Evolutionary conservation across 2,888 invertebrate genomes (phyloP), one percentile per base, ranked within the genome.

Genomic region (Pyrocoelia pectoralis): DNA sequence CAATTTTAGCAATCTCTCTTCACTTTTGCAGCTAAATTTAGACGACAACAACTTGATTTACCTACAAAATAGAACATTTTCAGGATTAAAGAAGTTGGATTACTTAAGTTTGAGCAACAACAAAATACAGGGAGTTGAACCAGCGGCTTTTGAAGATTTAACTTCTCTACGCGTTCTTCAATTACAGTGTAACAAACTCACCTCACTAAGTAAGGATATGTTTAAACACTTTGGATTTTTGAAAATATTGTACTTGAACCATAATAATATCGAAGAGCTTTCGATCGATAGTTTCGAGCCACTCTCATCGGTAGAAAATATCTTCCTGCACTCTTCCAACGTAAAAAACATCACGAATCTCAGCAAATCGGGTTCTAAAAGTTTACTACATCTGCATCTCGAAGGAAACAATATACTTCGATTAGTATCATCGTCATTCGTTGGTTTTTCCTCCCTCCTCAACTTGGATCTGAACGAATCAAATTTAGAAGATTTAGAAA

Each of bases 91-190:
- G 9, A 60, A 48, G 15, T 54, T 60, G n/a, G 54, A 60, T 19
- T 60, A 53, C 19, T 38, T 60, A 10, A 29, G 53, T 18, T 24
- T 60, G 24, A 54, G 53, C n/a, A 54, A 54, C 40, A 60, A 60
- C 13, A 54, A 49, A 38, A 49, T 60, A 5, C 24, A 12, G 1
- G 38, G 6, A 1, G 18, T 60, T 2, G 28, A 60, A 24, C 40
- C 12, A 6, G 60, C 19, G 1, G 24, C 48, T 49, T 60, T 60
- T 1, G 38, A 46, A 17, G 28, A 54, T 13, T 40, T 60, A 24
- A 18, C 14, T 1, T 43, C 52, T 19, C 29, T 60, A 1, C 48
- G 54, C 10, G 33, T 54, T 6, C 24, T 60, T 10, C 12, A 48
- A 4, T 15, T 60, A 14, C 54, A 60, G 1, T 33, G 28, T 5